These are phyloP conservation scores for Ectobius pallidus DNA, from an alignment of 2,888 invertebrate species.

Conservation along the genomic window DNA sequence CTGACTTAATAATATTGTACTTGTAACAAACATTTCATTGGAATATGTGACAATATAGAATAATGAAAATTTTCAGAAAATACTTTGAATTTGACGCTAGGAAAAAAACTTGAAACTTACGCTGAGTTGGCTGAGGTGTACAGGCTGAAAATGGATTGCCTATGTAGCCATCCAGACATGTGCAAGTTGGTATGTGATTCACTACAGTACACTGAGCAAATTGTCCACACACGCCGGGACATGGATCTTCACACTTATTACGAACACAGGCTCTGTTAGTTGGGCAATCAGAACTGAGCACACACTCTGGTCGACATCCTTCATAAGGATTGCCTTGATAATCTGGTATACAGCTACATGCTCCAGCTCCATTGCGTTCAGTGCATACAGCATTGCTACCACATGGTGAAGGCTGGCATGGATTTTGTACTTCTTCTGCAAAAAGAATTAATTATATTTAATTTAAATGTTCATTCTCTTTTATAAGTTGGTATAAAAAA, in stretches of 20 bases:
- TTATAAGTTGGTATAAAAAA: no score
- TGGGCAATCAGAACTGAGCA: constrained; percentile 83
- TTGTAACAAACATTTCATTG: no score
- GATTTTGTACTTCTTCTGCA: constrained; percentile 55
- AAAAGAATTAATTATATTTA: background rate
- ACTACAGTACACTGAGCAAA: constrained; percentile 84
- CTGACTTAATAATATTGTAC: no score
- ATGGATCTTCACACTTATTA: constrained; percentile 85
- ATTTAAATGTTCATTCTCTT: background rate
- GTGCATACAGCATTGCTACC: constrained; percentile 83
- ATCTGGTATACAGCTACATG: constrained; percentile 80
- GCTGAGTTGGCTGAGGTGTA: constrained; percentile 50
- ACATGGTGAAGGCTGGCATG: constrained; percentile 79
- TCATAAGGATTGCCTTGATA: constrained; percentile 87
- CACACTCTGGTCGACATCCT: constrained; percentile 86
- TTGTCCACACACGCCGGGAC: constrained; percentile 82
- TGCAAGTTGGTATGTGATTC: constrained; percentile 86
- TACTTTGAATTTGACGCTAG: no score
- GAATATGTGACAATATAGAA: no score
- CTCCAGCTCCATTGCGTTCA: constrained; percentile 77
- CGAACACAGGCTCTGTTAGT: constrained; percentile 81
- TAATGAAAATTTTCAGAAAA: no score
- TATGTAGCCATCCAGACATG: constrained; percentile 71
- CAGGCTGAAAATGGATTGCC: constrained; percentile 80
- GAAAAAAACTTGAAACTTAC: no score